These are phyloP conservation scores for Lepidocyrtinus sp. DNA, from an alignment of 2,888 invertebrate species.

Conservation along the genomic window DNA sequence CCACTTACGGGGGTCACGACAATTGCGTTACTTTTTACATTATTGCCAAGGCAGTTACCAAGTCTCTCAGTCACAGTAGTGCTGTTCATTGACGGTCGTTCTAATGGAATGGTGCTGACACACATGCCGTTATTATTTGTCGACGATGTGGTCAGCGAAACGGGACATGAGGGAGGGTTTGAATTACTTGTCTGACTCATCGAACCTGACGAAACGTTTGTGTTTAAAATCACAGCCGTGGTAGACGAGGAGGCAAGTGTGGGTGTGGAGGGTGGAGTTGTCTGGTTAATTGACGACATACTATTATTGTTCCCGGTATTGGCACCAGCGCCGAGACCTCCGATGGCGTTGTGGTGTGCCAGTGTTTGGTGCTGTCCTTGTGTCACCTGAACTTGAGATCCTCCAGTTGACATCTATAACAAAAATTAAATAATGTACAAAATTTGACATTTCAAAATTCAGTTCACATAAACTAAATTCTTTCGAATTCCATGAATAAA, in stretches of 20 bases:
- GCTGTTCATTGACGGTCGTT: constrained; percentile 59
- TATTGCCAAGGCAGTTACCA: constrained; percentile 42
- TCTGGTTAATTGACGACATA: constrained; percentile 51
- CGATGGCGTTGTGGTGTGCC: constrained; percentile 49
- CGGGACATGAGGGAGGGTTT: constrained; percentile 26
- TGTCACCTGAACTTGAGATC: constrained; percentile 97
- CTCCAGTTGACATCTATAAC: constrained; percentile 95
- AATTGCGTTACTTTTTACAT: constrained; percentile 40
- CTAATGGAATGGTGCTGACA: constrained; percentile 59
- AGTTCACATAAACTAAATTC: too few relatives aligned
- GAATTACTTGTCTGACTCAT: constrained; percentile 57
- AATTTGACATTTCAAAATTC: too few relatives aligned
- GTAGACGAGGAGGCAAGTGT: constrained; percentile 39
- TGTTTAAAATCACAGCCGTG: constrained; percentile 38
- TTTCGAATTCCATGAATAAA: too few relatives aligned
- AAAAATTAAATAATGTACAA: constrained; percentile 73
- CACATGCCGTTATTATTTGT: constrained; percentile 62
- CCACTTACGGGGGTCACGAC: neutral
- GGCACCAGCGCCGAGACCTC: constrained; percentile 14
- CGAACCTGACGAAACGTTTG: constrained; percentile 51
- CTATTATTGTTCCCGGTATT: constrained; percentile 53
- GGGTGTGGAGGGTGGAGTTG: constrained; percentile 54
- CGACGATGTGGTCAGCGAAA: constrained; percentile 1
- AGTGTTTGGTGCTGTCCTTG: constrained; percentile 76
- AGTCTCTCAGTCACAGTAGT: constrained; percentile 45